phyloP scores from a whole-genome alignment of 2,797 vertebrate species.

The Diglossa cyanea region DNA sequence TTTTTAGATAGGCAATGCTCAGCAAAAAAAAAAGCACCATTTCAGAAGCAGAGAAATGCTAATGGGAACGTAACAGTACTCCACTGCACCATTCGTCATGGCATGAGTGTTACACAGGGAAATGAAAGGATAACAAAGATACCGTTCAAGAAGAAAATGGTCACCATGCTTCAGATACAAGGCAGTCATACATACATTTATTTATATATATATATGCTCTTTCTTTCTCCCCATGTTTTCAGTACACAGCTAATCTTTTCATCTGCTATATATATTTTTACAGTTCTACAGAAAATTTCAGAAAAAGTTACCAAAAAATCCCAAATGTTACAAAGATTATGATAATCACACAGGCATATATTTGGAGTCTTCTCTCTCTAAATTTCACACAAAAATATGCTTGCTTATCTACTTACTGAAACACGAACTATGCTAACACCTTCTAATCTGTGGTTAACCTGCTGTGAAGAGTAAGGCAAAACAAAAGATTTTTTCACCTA shows the following conservation, averaged over 20 bases:
- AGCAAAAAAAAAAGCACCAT: not conserved
- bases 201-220: not conserved
- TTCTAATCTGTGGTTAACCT: not conserved
- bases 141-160: not conserved
- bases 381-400: not conserved
- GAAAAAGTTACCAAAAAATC: not conserved
- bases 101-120: accelerated
- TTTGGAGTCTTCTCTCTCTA: not conserved
- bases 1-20: not conserved
- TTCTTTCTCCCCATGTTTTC: not conserved
- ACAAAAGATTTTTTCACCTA: not conserved
- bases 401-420: not conserved
- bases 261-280: not conserved
- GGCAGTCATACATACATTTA: not conserved
- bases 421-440: not conserved
- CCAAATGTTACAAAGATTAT: not conserved
- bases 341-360: not conserved
- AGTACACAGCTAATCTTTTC: not conserved
- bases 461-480: not conserved
- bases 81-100: not conserved
- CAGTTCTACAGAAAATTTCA: not conserved
- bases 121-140: not conserved
- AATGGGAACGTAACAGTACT: not conserved
- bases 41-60: not conserved
- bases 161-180: not conserved